phyloP scores from a whole-genome alignment of 2,888 invertebrate genomes.

The Sarcophaga subvicina region DNA sequence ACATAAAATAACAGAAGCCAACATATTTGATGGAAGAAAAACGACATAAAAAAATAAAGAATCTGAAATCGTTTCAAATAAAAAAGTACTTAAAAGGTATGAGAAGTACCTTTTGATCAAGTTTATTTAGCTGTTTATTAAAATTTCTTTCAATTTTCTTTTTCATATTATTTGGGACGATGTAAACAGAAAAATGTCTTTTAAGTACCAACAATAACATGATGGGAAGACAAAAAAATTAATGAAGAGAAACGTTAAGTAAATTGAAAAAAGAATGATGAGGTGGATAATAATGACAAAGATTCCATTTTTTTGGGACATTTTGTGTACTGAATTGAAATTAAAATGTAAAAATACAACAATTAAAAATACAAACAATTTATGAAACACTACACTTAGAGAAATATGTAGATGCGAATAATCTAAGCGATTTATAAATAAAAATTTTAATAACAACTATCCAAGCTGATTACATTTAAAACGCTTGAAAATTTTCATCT shows the following conservation, averaged over 20 bases:
- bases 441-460: too few relatives aligned
- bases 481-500: too few relatives aligned
- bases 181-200: not conserved
- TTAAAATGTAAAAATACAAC: too few relatives aligned
- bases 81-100: constrained; percentile 2
- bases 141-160: not conserved
- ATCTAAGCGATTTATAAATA: too few relatives aligned
- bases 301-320: not conserved
- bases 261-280: constrained; percentile 6
- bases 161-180: constrained; percentile 48
- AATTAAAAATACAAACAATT: too few relatives aligned
- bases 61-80: constrained; percentile 25
- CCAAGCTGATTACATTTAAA: too few relatives aligned
- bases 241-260: too few relatives aligned
- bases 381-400: too few relatives aligned
- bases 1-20: constrained; percentile 13
- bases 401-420: too few relatives aligned
- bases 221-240: constrained; percentile 25
- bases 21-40: constrained; percentile 4
- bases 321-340: too few relatives aligned
- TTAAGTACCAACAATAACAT: constrained; percentile 53
- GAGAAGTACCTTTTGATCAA: constrained; percentile 44
- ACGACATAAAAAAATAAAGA: constrained; percentile 1
- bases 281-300: constrained; percentile 49
- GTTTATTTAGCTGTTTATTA: constrained; percentile 47